phyloP scores from a whole-genome alignment of 2,797 vertebrate species.

The Adelosebastes latens region DNA sequence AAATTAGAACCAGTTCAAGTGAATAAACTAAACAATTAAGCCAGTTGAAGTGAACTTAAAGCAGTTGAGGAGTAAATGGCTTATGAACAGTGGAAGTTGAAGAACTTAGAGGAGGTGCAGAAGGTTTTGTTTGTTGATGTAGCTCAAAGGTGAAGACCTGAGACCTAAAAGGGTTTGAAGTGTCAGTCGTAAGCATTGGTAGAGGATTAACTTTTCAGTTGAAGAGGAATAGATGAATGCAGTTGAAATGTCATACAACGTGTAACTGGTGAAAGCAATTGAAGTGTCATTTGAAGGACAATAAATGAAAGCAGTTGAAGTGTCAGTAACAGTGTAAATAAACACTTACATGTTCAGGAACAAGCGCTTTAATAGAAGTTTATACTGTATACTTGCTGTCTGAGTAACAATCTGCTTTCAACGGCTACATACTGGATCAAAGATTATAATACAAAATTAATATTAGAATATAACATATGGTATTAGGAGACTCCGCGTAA shows the following conservation, averaged over 20 bases:
- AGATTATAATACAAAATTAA: neutral
- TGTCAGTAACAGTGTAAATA: neutral
- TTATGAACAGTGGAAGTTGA: neutral
- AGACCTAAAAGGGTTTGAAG: no score
- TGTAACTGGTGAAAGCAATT: no score
- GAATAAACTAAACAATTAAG: no score
- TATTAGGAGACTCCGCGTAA: neutral
- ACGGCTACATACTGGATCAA: neutral
- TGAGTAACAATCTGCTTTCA: neutral
- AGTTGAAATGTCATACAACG: no score
- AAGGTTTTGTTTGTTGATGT: neutral
- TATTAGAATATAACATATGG: neutral
- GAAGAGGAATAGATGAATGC: neutral
- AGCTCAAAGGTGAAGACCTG: neutral
- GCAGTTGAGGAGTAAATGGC: no score
- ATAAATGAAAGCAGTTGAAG: neutral
- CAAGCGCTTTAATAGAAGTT: neutral
- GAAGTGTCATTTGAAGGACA: no score
- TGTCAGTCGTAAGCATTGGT: no score
- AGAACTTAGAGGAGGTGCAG: neutral
- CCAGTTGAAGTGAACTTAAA: neutral
- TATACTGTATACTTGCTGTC: neutral
- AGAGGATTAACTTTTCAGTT: no score
- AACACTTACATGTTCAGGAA: neutral
- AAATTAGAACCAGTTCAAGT: neutral